Percentiles rank a stretch among this genome's conserved stretches.
These are phyloP conservation scores for Ditula angustiorana DNA, from an alignment of 2,888 invertebrate genomes.

Conservation along the genomic window DNA sequence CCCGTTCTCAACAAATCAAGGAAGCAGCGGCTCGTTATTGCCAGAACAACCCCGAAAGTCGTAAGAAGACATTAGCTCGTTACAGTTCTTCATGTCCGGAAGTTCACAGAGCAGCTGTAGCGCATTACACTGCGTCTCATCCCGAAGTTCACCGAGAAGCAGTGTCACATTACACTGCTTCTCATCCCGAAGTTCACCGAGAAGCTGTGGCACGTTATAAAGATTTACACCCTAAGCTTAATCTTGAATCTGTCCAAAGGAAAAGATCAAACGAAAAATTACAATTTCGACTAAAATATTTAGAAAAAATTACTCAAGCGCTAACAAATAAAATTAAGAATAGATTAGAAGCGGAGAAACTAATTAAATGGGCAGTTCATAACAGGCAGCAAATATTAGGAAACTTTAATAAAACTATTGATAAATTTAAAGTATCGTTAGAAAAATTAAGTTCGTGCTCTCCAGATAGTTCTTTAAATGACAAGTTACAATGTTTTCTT, in stretches of 20 bases:
- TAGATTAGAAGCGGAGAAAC: slow-evolving; percentile 38
- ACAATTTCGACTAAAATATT: slow-evolving; percentile 13
- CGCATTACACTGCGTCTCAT: too few species aligned
- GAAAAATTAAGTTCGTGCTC: slow-evolving; percentile 27
- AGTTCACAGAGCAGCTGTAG: too few species aligned
- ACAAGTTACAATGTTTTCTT: slow-evolving; percentile 32
- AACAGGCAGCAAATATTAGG: slow-evolving; percentile 32
- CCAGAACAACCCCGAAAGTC: slow-evolving; percentile 32
- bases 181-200: slow-evolving; percentile 31
- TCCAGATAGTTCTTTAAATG: slow-evolving; percentile 16
- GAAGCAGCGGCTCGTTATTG: slow-evolving; percentile 38
- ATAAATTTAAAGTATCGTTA: slow-evolving; percentile 24
- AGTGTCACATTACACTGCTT: too few species aligned
- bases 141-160: too few species aligned
- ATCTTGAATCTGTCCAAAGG: slow-evolving; percentile 18
- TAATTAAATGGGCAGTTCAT: slow-evolving; percentile 26
- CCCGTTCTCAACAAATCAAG: slow-evolving; percentile 19
- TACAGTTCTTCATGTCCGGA: too few species aligned
- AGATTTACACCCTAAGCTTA: slow-evolving; percentile 26
- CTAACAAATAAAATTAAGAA: slow-evolving; percentile 34
- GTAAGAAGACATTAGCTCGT: too few species aligned
- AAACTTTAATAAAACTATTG: slow-evolving; percentile 26
- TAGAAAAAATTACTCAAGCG: slow-evolving; percentile 32
- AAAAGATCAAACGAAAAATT: slow-evolving; percentile 34
- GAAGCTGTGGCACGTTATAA: slow-evolving; percentile 28